Base-by-base conservation (phyloP, 2,797 vertebrate species). In the Myripristis murdjan region DNA sequence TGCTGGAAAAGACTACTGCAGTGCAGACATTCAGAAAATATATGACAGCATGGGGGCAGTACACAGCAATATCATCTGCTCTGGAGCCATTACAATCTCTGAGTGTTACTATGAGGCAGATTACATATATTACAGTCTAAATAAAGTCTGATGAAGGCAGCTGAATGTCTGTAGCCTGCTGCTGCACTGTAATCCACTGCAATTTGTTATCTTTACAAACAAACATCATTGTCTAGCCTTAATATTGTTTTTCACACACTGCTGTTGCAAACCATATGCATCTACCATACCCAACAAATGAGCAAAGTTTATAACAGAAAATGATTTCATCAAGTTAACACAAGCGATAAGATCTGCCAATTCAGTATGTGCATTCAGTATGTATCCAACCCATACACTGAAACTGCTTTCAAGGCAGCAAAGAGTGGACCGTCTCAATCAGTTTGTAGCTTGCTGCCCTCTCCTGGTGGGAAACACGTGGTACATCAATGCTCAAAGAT, bases 381-480 rank as follows among this genome's bases (percentile, higher is more conserved):
- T n/a, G n/a, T n/a, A n/a, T n/a, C n/a, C n/a, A n/a, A n/a, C n/a
- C n/a, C n/a, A n/a, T n/a, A n/a, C 24, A 9, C 7, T 20, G 6
- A 22, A 31, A 49, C 5, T 46, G 53, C 48, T 41, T 15, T 63
- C 22, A 57, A 59, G 56, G 60, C 63, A 70, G 26, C 24, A 58
- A 69, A 69, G 44, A 10, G 16, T 8, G 12, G 2, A 33, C 22
- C 14, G 14, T 3, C n/a, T 61, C 4, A 16, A 9, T 15, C 70
- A 5, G 16, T 64, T 54, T 70, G 79, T 83, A 22, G 31, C 9
- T 18, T 92, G 88, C 89, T 89, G 87, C 92, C 89, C 84, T 89
- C 92, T 92, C 2, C 81, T 87, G 92, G 91, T 28, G 7, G 22
- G 0, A 48, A 23, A 48, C 16, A 20, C 5, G 33, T 52, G 12